A percentile compares a stretch with the other conserved stretches of the same genome.
phyloP scores from a whole-genome alignment of 2,797 vertebrate species.

The Onychomys leucogaster region DNA sequence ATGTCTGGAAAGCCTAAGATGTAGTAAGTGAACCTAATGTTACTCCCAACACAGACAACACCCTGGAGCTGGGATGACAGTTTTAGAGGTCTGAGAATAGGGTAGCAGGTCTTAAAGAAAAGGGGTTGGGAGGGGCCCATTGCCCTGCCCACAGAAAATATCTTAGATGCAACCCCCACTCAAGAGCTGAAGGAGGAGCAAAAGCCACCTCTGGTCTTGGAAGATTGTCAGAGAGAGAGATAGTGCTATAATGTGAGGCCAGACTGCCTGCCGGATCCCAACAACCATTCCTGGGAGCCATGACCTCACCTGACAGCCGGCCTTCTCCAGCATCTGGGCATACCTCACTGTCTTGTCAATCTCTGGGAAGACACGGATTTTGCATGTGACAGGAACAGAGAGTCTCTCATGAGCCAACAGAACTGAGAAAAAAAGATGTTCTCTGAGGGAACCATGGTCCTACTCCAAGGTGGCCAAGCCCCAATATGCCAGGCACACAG shows the following conservation, averaged over 20 bases:
- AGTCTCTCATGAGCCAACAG: constrained; percentile 94
- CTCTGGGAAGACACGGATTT: constrained; percentile 97
- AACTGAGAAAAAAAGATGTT: constrained; percentile 88
- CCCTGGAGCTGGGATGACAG: background rate
- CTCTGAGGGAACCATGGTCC: background rate
- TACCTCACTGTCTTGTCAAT: constrained; percentile 95
- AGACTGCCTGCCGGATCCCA: background rate
- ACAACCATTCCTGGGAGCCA: background rate
- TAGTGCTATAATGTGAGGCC: background rate
- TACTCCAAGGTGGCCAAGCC: background rate
- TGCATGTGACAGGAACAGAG: constrained; percentile 97
- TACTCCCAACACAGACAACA: background rate
- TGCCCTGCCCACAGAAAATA: background rate
- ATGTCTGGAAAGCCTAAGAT: background rate
- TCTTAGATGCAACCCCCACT: too few species aligned
- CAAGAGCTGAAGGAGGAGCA: background rate
- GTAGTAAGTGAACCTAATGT: background rate
- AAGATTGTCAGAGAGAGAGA: background rate
- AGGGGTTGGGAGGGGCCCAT: background rate
- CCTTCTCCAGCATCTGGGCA: constrained; percentile 97
- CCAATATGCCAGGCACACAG: background rate
- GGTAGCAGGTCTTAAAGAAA: background rate
- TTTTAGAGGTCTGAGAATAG: background rate
- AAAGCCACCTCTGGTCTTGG: background rate
- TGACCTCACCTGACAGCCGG: constrained; percentile 95